Percentiles rank a stretch among this genome's conserved stretches.
Evolutionary conservation across 1,140 invertebrate genomes (phyloP).

Genomic region (Teleopsis dalmanni): DNA sequence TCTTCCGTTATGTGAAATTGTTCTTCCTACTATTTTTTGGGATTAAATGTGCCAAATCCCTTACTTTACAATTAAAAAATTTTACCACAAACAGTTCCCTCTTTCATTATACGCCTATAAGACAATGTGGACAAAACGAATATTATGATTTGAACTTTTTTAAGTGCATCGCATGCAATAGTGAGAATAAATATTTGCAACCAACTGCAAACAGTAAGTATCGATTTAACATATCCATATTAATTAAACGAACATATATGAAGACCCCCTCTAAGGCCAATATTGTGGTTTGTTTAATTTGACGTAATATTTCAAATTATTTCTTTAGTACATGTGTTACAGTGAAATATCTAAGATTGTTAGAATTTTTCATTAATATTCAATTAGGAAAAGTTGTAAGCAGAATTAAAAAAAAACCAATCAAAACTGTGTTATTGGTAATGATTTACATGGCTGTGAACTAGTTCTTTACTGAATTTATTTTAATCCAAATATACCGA

Average conservation of each 20-base stretch:
- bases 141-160: slow-evolving; percentile 39
- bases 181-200: slow-evolving; percentile 25
- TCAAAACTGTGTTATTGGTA: too few species aligned
- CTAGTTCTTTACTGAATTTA: too few species aligned
- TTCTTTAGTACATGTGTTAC: not conserved
- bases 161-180: slow-evolving; percentile 26
- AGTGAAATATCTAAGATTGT: not conserved
- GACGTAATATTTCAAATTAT: not conserved
- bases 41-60: not conserved
- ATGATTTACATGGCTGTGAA: too few species aligned
- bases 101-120: too few species aligned
- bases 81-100: slow-evolving; percentile 24
- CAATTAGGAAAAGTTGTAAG: not conserved
- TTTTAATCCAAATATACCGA: too few species aligned
- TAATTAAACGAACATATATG: not conserved
- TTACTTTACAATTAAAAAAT: not conserved
- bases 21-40: not conserved
- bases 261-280: too few species aligned
- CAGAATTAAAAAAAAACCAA: slow-evolving; percentile 3
- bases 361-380: not conserved
- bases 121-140: slow-evolving; percentile 27
- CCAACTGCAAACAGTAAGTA: slow-evolving; percentile 32
- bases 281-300: too few species aligned
- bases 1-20: slow-evolving; percentile 8
- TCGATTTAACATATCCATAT: slow-evolving; percentile 33